Evolutionary conservation across 64 coral and sea anemone species (phyloP), one percentile per base, ranked within the genome.

Genomic region (Astreopora myriophthalma): DNA sequence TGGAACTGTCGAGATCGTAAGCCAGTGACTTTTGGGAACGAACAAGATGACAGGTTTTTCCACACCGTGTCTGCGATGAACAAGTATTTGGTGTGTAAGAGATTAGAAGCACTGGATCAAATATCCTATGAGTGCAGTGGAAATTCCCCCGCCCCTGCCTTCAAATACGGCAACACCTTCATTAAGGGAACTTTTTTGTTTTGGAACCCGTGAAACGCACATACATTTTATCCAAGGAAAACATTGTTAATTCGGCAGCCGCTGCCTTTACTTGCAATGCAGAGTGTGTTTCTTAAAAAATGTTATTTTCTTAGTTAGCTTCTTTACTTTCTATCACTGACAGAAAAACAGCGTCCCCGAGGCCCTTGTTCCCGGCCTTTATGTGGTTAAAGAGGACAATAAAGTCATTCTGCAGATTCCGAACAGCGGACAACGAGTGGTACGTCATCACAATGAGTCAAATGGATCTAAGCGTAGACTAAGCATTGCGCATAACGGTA

Each of bases 291-390:
- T n/a, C n/a, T n/a, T n/a, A n/a, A n/a, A n/a, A n/a, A 44, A 44
- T 44, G 6, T 44, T 44, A 44, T 55, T 55, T 55, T 55, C 9
- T 55, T 55, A 55, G 3, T 19, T 55, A 20, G 16, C 51, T 16
- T 69, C 34, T 35, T 44, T 74, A 14, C 17, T 62, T 44, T 26
- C 25, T 89, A 25, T 69, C 34, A 1, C n/a, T n/a, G n/a, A n/a
- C 63, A 97, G 95, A 97, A 97, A 97, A 97, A 97, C 95, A 86
- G 87, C 20, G 35, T 90, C 1, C 95, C 95, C 28, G 95, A 97
- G 42, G 95, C 91, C 2, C 48, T 94, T 8, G 79, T 97, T 38
- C 87, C 87, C 36, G 95, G 95, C 22, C 87, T 97, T 12, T 82
- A 81, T 31, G 57, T 97, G 11, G 27, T 87, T 5, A 72, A 86